Evolutionary conservation across 2,113 vertebrate genomes (phyloP).

Genomic region (Zosterops lateralis): DNA sequence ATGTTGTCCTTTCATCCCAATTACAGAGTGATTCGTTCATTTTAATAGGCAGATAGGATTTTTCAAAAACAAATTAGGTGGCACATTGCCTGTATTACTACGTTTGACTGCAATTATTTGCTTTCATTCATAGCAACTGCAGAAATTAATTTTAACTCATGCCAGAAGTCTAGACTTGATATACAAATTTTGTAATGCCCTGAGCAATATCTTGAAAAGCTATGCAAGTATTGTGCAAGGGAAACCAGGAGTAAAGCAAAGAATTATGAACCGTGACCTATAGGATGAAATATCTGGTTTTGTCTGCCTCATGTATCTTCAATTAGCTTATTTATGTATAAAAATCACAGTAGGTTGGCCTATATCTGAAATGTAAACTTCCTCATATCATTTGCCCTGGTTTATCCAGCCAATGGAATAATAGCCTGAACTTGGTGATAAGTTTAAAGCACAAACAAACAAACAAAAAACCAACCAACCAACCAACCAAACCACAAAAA

Average conservation of each 20-base stretch:
- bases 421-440: neutral
- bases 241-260: neutral
- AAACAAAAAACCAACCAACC: neutral
- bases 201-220: neutral
- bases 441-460: neutral
- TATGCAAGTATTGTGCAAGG: neutral
- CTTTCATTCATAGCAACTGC: neutral
- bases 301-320: neutral
- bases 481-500: neutral
- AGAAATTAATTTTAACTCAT: neutral
- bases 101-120: neutral
- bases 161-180: neutral
- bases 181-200: neutral
- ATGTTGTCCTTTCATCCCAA: neutral
- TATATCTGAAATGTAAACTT: neutral
- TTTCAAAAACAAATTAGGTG: neutral
- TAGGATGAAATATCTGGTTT: neutral
- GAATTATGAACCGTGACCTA: neutral
- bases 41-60: neutral
- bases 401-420: neutral
- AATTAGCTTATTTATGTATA: neutral
- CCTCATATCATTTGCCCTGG: neutral
- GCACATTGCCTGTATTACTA: neutral
- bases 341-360: neutral
- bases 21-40: neutral